Percentiles rank a stretch among this genome's conserved stretches.
These are phyloP conservation scores for Mythimna loreyi DNA, from an alignment of 2,888 invertebrate genomes.

Conservation along the genomic window DNA sequence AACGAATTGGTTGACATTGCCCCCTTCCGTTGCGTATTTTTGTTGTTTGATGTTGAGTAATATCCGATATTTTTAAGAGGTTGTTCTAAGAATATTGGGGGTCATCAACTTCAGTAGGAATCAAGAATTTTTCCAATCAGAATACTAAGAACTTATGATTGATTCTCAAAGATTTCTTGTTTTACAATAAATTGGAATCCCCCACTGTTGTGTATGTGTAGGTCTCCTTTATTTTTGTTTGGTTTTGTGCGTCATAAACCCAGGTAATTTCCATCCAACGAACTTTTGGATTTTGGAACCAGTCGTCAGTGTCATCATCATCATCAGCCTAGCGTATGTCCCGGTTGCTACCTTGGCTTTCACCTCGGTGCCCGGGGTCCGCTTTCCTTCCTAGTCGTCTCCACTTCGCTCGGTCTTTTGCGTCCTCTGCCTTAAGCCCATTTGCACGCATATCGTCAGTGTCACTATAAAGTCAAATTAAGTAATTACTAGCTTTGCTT, in stretches of 20 bases:
- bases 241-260: neutral
- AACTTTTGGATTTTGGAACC: neutral
- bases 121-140: neutral
- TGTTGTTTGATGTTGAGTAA: constrained; percentile 53
- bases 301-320: too few species aligned
- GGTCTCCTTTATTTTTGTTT: neutral
- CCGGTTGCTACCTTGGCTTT: too few species aligned
- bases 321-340: too few species aligned
- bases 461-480: too few species aligned
- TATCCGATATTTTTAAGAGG: constrained; percentile 26
- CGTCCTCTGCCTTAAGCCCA: too few species aligned
- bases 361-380: too few species aligned
- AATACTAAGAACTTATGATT: neutral
- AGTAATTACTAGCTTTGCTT: too few species aligned
- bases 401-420: too few species aligned
- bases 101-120: neutral
- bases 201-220: neutral
- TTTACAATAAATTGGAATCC: neutral
- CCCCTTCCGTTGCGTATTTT: constrained; percentile 71
- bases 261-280: neutral
- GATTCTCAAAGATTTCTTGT: neutral
- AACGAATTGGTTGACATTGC: constrained; percentile 74
- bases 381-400: too few species aligned
- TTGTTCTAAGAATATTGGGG: constrained; percentile 15
- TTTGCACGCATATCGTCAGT: too few species aligned